phyloP scores from a whole-genome alignment of 2,113 vertebrate genomes.

The Cololabis saira region DNA sequence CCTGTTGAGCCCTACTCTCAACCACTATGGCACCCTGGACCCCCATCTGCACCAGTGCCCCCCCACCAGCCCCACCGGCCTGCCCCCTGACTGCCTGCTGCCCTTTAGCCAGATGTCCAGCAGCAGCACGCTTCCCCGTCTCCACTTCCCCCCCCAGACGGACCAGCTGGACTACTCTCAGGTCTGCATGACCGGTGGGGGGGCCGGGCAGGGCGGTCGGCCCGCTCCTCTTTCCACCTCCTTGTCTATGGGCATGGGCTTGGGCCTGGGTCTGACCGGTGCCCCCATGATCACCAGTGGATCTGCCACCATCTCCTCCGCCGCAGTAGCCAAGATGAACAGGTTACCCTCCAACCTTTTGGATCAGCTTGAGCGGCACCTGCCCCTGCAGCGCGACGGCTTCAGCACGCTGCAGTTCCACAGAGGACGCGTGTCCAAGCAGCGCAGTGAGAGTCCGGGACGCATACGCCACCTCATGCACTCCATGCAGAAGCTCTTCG shows the following conservation, averaged over 20 bases:
- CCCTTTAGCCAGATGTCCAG: slow-evolving; percentile 94
- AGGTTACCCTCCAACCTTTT: slow-evolving; percentile 93
- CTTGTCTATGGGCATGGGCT: slow-evolving; percentile 81
- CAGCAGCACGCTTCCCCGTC: slow-evolving; percentile 96
- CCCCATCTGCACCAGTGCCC: slow-evolving; percentile 86
- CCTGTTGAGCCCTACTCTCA: slow-evolving; percentile 88
- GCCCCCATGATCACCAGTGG: slow-evolving; percentile 86
- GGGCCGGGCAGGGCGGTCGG: slow-evolving; percentile 71
- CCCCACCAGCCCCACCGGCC: slow-evolving; percentile 78
- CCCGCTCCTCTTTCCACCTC: slow-evolving; percentile 73
- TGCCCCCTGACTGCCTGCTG: slow-evolving; percentile 90
- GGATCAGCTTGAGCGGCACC: slow-evolving; percentile 97
- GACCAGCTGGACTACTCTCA: slow-evolving; percentile 90
- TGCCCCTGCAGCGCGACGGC: slow-evolving; percentile 94
- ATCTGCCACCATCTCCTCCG: slow-evolving; percentile 82
- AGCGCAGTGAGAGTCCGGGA: slow-evolving; percentile 95
- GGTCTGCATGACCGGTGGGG: slow-evolving; percentile 63
- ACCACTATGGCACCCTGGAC: slow-evolving; percentile 90
- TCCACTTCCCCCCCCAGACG: slow-evolving; percentile 94
- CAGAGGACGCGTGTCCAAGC: slow-evolving; percentile 86
- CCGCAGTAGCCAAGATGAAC: slow-evolving; percentile 85
- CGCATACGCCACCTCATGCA: slow-evolving; percentile 97
- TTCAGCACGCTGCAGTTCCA: slow-evolving; percentile 99
- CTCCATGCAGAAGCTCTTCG: slow-evolving; percentile 94
- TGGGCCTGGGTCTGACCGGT: slow-evolving; percentile 77